Evolutionary conservation across 1,140 invertebrate genomes (phyloP).

Genomic region (Platorchestia sp.): DNA sequence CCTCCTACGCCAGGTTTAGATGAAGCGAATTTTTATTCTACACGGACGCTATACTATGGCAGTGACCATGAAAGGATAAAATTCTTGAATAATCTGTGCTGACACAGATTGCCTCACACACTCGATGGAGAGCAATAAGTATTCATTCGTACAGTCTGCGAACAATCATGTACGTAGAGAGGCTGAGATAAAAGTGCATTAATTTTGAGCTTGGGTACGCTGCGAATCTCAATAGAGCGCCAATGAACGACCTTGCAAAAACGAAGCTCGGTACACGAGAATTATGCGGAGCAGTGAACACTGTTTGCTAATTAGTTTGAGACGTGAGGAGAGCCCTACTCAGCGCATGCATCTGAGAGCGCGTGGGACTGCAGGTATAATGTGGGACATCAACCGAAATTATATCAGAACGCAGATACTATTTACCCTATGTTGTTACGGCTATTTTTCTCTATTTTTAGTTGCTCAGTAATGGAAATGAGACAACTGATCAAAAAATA

Average conservation of each 20-base stretch:
- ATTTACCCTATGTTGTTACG: not conserved
- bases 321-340: not conserved
- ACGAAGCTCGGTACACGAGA: not conserved
- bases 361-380: not conserved
- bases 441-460: not conserved
- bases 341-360: too few relatives aligned
- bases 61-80: not conserved
- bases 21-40: not conserved
- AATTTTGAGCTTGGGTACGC: not conserved
- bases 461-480: not conserved
- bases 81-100: not conserved
- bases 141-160: not conserved
- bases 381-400: not conserved
- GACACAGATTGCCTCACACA: not conserved
- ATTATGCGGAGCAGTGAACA: not conserved
- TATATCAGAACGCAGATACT: not conserved
- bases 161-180: not conserved
- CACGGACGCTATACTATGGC: not conserved
- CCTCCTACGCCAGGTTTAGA: not conserved
- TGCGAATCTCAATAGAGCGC: not conserved
- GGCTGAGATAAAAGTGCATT: not conserved
- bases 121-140: not conserved
- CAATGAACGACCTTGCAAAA: not conserved
- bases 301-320: not conserved
- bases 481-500: not conserved